A percentile compares a stretch with the other conserved stretches of the same genome.
phyloP scores from a whole-genome alignment of 2,888 invertebrate genomes.

The Nymphalis urticae region DNA sequence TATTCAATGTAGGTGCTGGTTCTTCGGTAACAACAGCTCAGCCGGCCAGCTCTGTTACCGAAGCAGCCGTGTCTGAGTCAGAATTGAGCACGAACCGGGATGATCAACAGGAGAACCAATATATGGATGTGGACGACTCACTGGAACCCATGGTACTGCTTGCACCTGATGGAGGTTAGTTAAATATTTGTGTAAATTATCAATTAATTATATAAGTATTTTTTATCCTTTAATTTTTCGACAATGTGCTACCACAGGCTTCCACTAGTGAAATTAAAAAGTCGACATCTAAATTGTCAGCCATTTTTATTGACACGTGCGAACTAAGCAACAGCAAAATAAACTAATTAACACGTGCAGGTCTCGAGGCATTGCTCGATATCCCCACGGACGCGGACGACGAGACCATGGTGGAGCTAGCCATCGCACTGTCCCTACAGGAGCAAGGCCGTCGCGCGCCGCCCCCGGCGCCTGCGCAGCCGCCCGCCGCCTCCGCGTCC shows the following conservation, averaged over 20 bases:
- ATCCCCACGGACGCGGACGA: conserved; percentile 97
- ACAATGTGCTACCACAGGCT: background rate
- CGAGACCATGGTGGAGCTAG: conserved; percentile 97
- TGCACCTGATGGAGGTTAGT: conserved; percentile 79
- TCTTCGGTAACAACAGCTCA: conserved; percentile 67
- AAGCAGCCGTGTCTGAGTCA: conserved; percentile 62
- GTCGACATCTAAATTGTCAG: too few species aligned
- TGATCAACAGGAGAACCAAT: conserved; percentile 75
- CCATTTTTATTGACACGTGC: too few species aligned
- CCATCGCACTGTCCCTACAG: conserved; percentile 96
- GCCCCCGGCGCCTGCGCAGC: conserved; percentile 61
- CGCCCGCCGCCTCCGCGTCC: conserved; percentile 64
- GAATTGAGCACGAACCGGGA: conserved; percentile 66
- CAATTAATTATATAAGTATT: too few species aligned
- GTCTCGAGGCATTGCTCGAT: conserved; percentile 91
- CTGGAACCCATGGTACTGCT: conserved; percentile 82
- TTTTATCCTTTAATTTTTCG: background rate
- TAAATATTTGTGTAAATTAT: background rate
- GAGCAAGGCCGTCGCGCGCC: conserved; percentile 81
- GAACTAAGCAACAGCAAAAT: too few species aligned
- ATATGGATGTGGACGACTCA: conserved; percentile 82
- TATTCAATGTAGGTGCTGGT: conserved; percentile 48
- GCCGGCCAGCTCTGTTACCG: conserved; percentile 63
- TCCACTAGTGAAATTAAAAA: too few species aligned
- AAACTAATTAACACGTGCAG: conserved; percentile 46